These are phyloP conservation scores for Onchidella celtica DNA, from an alignment of 2,888 invertebrate species.

Conservation along the genomic window DNA sequence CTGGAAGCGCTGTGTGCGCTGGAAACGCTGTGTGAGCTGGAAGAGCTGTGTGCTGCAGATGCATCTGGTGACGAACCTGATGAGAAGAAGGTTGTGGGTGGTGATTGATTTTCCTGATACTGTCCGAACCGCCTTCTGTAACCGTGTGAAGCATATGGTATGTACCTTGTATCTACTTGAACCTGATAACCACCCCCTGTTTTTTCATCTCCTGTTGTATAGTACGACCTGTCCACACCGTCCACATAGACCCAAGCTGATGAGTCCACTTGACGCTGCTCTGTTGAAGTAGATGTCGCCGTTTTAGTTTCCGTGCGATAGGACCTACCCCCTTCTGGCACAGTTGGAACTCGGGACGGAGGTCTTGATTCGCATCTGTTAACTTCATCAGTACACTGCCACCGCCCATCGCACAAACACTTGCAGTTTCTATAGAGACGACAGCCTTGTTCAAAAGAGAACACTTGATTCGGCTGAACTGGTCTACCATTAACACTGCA, in stretches of 20 bases:
- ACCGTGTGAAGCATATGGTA: not conserved
- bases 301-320: constrained; percentile 1
- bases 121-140: not conserved
- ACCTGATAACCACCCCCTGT: constrained; percentile 40
- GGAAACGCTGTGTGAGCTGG: not conserved
- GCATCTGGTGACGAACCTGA: constrained; percentile 20
- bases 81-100: not conserved
- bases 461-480: constrained; percentile 15
- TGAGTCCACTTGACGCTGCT: not conserved
- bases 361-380: constrained; percentile 52
- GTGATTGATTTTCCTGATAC: not conserved
- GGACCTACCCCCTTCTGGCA: not conserved
- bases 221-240: constrained; percentile 19
- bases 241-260: constrained; percentile 44
- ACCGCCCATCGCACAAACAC: constrained; percentile 57
- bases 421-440: constrained; percentile 41
- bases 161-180: constrained; percentile 31
- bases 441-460: constrained; percentile 35
- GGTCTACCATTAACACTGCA: constrained; percentile 39
- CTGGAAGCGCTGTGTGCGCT: not conserved
- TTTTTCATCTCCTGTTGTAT: not conserved
- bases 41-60: not conserved
- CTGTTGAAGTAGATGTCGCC: constrained; percentile 15
- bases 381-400: constrained; percentile 53
- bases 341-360: not conserved